Base-by-base conservation (phyloP, 1,140 invertebrate genomes). In the Aphelenchoides besseyi region DNA sequence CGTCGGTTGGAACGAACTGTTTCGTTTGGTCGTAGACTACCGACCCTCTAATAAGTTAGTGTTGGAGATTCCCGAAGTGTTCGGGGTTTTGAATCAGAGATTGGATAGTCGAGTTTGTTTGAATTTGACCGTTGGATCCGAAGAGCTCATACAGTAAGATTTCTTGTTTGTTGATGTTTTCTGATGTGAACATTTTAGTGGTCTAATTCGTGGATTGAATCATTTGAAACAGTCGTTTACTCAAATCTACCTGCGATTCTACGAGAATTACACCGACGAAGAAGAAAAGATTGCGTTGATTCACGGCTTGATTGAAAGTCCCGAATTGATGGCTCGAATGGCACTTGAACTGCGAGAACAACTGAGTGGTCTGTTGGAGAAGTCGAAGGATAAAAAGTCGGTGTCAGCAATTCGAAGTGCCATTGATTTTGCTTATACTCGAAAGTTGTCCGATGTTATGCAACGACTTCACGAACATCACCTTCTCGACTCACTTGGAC, bases 181-280 rank as follows among this genome's bases (percentile, higher is more conserved):
- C 59, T 61, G 1, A 1, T 61, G n/a, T 48, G n/a, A 2, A 52
- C n/a, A 18, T 61, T 61, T 36, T 26, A 61, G 59, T 26, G n/a
- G n/a, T 36, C 33, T 61, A 36, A 30, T 26, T 2, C 59, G 59
- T 1, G n/a, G 18, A 36, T n/a, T 18, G 30, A 30, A n/a, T 26
- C n/a, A n/a, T 26, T 16, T 61, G n/a, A n/a, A 18, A n/a, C 59
- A 61, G 30, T 16, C 59, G 2, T 35, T 61, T 16, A 61, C 59
- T 2, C 59, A 61, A n/a, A 16, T 61, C 18, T 61, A n/a, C 30
- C 16, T 61, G 1, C 59, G 59, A n/a, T 61, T 61, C 30, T 61
- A 61, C 59, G 59, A 61, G 2, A n/a, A 30, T n/a, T 61, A n/a
- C 59, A n/a, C n/a, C 18, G 59, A 61, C 16, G 30, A n/a, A n/a